Conservation (phyloP, 2,113 vertebrate species). For the Phalacrocorax brasilianus region DNA sequence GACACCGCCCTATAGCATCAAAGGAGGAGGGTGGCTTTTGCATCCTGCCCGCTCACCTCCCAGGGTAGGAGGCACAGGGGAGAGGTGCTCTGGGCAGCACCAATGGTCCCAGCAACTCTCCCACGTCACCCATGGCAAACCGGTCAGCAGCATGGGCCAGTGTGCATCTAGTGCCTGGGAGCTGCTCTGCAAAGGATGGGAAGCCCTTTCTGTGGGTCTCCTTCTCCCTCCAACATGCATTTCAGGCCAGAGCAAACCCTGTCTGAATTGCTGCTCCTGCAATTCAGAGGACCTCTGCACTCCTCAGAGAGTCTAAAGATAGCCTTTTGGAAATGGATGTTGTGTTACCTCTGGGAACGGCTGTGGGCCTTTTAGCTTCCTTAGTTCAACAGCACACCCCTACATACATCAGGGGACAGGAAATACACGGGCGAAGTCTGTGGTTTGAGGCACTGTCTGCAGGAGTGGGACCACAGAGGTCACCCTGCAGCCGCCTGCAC, state of each 20-base stretch:
- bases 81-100: neutral
- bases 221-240: neutral
- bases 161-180: neutral
- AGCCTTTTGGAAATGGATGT: neutral
- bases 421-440: neutral
- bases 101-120: neutral
- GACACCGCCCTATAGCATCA: neutral
- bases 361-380: neutral
- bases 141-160: rapidly evolving
- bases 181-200: neutral
- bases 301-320: neutral
- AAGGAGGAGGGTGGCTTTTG: neutral
- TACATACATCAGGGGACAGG: rapidly evolving
- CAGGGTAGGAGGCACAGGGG: rapidly evolving
- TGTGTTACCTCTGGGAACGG: neutral
- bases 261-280: neutral
- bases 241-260: neutral
- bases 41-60: neutral
- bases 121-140: neutral
- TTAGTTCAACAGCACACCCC: neutral
- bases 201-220: neutral
- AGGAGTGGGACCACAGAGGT: neutral
- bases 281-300: neutral
- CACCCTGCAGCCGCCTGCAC: neutral
- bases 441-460: neutral